Base-by-base conservation (phyloP, 2,113 vertebrate genomes). In the Anhinga anhinga region DNA sequence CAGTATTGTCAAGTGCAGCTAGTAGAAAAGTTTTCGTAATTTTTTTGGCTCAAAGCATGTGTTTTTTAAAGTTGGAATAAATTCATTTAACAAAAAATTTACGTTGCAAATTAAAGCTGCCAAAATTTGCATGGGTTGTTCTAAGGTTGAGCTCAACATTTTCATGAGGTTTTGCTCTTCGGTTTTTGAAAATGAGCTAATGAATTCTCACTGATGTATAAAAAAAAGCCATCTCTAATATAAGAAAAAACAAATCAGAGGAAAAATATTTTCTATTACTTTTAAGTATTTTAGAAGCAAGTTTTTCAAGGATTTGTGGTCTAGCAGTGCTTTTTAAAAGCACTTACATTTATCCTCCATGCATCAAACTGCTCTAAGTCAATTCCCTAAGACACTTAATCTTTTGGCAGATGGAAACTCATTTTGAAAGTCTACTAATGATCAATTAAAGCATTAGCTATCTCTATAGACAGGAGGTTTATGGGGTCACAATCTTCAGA, bases 391-490 rank as follows among this genome's bases (percentile, higher is more conserved):
- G 91, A 95, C 72, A 81, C 72, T 92, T 90, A 96, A 90, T 93
- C 93, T 94, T 97, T 92, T 91, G 91, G 88, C 91, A 97, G 94
- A 96, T 95, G 69, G 91, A 95, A 94, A 86, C 63, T 74, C 63
- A 81, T 96, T 97, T 94, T 84, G 50, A 86, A 96, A 86, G 86
- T 91, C 88, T 91, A 56, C 90, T 97, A 96, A 94, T 94, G 95
- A 96, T 95, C 94, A 96, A 91, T 96, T 96, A 97, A 96, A 95
- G 63, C 80, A 90, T 84, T 96, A 96, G 83, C 80, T 97, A 14
- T 88, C 93, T 95, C 83, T 91, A 67, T 36, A 88, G 88, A 91
- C 91, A 88, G 71, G 59, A 92, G 67, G 79, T 86, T 93, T 95
- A 93, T 74, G 76, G 83, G 80, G 88, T 94, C 71, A 85, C 27